Evolutionary conservation across 2,888 invertebrate species (phyloP).

Genomic region (Drosophila rellima): DNA sequence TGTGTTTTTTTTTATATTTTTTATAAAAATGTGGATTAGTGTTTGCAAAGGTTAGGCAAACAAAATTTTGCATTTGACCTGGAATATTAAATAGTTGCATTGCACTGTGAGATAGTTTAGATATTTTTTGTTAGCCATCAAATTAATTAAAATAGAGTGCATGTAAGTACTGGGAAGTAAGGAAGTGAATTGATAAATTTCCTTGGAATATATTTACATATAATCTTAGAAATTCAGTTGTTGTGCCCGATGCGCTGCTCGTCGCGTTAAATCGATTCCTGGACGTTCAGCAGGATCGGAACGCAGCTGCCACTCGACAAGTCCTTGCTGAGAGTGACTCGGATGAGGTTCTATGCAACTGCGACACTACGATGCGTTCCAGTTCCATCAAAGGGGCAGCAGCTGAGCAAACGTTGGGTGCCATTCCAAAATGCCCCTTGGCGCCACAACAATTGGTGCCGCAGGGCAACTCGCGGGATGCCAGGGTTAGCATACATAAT

Average conservation of each 20-base stretch:
- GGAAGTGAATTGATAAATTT: neutral
- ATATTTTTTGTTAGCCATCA: neutral
- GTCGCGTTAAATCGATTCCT: constrained; percentile 37
- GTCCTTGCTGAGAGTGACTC: neutral
- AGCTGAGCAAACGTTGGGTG: neutral
- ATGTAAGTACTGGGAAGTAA: constrained; percentile 41
- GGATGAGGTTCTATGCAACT: neutral
- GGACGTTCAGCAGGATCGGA: constrained; percentile 8
- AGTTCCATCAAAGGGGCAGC: neutral
- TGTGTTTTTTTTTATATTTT: constrained; percentile 1
- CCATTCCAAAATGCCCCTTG: neutral
- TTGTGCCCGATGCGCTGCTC: constrained; percentile 45
- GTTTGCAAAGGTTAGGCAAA: constrained; percentile 27
- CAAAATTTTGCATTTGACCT: constrained; percentile 30
- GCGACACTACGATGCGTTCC: constrained; percentile 8
- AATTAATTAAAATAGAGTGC: constrained; percentile 20
- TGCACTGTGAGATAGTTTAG: neutral
- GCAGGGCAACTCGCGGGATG: constrained; percentile 10
- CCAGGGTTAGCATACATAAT: neutral
- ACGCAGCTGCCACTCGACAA: neutral
- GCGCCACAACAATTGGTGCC: neutral
- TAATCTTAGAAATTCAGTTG: constrained; percentile 32
- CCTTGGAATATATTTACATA: neutral
- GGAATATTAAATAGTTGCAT: neutral
- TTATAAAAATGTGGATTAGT: constrained; percentile 46